These are phyloP conservation scores for Agrochola litura DNA, from an alignment of 2,888 invertebrate species.

Conservation along the genomic window DNA sequence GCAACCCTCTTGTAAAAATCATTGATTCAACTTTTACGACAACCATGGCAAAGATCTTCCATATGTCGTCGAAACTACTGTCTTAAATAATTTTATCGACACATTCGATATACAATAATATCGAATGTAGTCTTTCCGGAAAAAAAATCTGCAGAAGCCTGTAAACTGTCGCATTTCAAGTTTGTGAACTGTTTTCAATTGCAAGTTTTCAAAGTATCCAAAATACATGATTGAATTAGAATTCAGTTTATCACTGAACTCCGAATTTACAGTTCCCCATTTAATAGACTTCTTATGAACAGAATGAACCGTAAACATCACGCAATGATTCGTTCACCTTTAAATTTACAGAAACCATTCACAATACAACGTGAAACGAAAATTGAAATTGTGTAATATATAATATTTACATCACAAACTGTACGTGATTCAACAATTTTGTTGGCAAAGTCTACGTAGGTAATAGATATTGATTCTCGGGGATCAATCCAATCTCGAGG, in stretches of 20 bases:
- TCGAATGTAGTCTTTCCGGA: background rate
- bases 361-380: slow-evolving; percentile 68
- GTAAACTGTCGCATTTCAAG: background rate
- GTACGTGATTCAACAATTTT: slow-evolving; percentile 78
- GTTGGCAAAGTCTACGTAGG: slow-evolving; percentile 66
- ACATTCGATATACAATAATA: background rate
- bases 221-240: slow-evolving; percentile 34
- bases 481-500: slow-evolving; percentile 76
- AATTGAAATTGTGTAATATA: slow-evolving; percentile 77
- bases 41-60: background rate
- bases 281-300: slow-evolving; percentile 45
- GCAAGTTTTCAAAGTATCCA: background rate
- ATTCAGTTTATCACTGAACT: slow-evolving; percentile 33
- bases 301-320: slow-evolving; percentile 58
- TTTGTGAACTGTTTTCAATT: background rate
- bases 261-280: slow-evolving; percentile 50
- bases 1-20: background rate
- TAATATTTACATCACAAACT: slow-evolving; percentile 73
- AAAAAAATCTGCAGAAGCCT: background rate
- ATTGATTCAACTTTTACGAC: background rate
- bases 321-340: slow-evolving; percentile 68
- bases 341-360: slow-evolving; percentile 60
- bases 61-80: background rate
- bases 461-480: slow-evolving; percentile 79
- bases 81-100: background rate